Evolutionary conservation across 2,113 vertebrate species (phyloP).

Genomic region (Fulica atra): DNA sequence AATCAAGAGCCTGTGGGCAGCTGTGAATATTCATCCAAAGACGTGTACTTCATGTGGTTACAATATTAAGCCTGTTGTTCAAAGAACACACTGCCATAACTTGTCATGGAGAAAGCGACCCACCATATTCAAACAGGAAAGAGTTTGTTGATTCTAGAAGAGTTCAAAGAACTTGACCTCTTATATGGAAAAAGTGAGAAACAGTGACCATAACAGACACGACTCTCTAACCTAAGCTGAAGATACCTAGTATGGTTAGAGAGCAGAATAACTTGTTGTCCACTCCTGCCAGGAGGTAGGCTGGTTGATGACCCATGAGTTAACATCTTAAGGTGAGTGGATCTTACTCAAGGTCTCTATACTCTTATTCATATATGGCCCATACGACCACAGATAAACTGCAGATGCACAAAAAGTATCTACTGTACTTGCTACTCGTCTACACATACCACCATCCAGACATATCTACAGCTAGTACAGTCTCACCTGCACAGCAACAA

Average conservation of each 20-base stretch:
- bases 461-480: not conserved
- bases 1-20: not conserved
- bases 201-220: rapidly evolving
- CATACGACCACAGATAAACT: not conserved
- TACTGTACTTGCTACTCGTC: not conserved
- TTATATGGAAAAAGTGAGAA: not conserved
- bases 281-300: not conserved
- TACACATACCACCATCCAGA: not conserved
- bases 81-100: not conserved
- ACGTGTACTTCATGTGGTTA: not conserved
- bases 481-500: not conserved
- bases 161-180: not conserved
- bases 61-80: not conserved
- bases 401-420: not conserved
- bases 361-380: not conserved
- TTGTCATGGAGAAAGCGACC: not conserved
- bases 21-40: not conserved
- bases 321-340: not conserved
- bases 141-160: not conserved
- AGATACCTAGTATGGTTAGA: not conserved
- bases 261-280: not conserved
- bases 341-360: not conserved
- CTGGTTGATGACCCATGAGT: not conserved
- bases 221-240: not conserved
- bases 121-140: not conserved